Percentiles rank a stretch among this genome's conserved stretches.
Conservation (phyloP, 30 jellyfish, hydroid and myxozoan genomes). For the Chrysaora quinquecirrha region DNA sequence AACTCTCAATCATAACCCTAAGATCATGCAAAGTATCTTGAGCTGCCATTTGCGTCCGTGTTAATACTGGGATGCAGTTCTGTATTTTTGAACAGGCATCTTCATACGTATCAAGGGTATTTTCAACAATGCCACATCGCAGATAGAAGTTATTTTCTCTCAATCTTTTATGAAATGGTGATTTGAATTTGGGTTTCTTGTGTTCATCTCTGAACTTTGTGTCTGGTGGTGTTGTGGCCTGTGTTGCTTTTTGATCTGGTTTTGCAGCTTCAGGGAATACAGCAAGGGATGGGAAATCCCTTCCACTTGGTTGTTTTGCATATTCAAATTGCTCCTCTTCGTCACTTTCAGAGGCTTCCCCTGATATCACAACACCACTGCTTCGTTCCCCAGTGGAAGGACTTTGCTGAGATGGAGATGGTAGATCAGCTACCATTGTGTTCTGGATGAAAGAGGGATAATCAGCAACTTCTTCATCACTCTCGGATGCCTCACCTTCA, state of each 20-base stretch:
- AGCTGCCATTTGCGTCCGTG: conserved; percentile 23
- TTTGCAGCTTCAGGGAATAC: conserved; percentile 38
- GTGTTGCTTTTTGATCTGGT: not conserved
- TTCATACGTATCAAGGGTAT: conserved; percentile 60
- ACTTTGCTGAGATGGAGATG: conserved; percentile 20
- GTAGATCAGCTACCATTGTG: conserved; percentile 72
- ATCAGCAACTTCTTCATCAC: conserved; percentile 84
- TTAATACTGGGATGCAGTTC: conserved; percentile 42
- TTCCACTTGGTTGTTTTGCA: conserved; percentile 24
- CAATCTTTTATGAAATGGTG: conserved; percentile 61
- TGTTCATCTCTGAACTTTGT: conserved; percentile 60
- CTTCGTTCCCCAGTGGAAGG: conserved; percentile 45
- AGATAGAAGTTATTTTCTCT: conserved; percentile 80
- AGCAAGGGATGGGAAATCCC: conserved; percentile 81
- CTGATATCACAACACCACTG: conserved; percentile 94
- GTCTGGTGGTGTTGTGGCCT: not conserved
- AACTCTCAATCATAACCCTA: conserved; percentile 40
- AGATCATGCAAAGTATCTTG: conserved; percentile 44
- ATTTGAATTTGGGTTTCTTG: conserved; percentile 49
- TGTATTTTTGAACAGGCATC: conserved; percentile 38
- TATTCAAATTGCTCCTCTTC: conserved; percentile 67
- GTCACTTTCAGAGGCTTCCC: conserved; percentile 95
- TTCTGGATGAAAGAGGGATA: conserved; percentile 70
- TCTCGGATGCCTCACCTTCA: conserved; percentile 95
- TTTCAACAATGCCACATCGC: conserved; percentile 83